Base-by-base conservation (phyloP, 2,113 vertebrate species). In the Onychostruthus taczanowskii region DNA sequence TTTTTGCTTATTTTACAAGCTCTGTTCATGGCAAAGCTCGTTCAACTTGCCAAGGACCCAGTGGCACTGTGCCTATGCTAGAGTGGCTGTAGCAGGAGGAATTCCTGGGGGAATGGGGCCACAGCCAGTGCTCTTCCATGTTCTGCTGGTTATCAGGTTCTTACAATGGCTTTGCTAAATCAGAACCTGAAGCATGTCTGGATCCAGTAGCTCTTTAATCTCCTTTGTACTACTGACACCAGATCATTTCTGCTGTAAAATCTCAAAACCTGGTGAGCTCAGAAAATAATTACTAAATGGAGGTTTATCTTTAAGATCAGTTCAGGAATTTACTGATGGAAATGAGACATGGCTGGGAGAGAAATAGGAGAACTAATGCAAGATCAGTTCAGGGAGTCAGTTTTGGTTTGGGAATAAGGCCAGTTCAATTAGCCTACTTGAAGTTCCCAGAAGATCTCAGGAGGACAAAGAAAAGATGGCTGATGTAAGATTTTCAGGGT, bases 101-200 rank as follows among this genome's bases (percentile, higher is more conserved):
- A 23, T 47, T 77, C 31, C 39, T 50, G n/a, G n/a, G 58, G 68
- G 31, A 86, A 35, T 0, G 1, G 12, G 53, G 23, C 18, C 0
- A 2, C 59, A 73, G 53, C 3, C 44, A n/a, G 30, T 4, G 39
- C 30, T 10, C 10, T 46, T 87, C 50, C 69, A 53, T 59, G 16
- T 62, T 56, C 35, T 46, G 46, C 4, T 62, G 53, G 9, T 62
- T 27, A 13, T 22, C 31, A 53, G 49, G 13, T 69, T 94, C 49
- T 53, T 76, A 1, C 27, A 35, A 8, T 0, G 37, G 31, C 53
- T 90, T 74, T 80, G 76, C 68, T 63, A 74, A 86, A 37, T 50
- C 55, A 58, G 37, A 81, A 15, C 11, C n/a, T 47, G 22, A 56
- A 91, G 52, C 16, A 4, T 2, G 6, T 53, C 37, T 79, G 62